Base-by-base conservation (phyloP, 2,888 invertebrate genomes). In the Lissonota sp. region DNA sequence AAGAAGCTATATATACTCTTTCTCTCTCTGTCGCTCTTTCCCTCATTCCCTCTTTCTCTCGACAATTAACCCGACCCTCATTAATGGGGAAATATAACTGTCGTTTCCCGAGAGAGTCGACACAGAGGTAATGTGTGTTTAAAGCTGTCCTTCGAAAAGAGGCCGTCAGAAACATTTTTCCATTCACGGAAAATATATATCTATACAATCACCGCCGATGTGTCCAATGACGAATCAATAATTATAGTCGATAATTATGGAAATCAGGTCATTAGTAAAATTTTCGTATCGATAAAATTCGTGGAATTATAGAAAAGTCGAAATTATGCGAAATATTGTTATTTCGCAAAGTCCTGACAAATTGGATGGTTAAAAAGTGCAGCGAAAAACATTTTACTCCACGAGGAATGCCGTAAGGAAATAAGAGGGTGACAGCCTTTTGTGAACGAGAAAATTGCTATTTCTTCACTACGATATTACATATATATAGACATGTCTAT, bases 401-500 rank as follows among this genome's bases (percentile, higher is more conserved):
- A 26, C 26, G 26, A 26, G 26, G 26, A 26, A 26, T 26, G 26
- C 26, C 26, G 26, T 26, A 26, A 26, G 26, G 26, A 53, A 14
- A 55, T 8, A 55, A 7, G 7, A 7, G 37, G 10, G 10, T 37
- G 8, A 75, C 58, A 58, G 66, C 51, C 53, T 49, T 75, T 75
- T 62, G 75, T 67, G 53, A 69, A 69, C 69, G 53, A 69, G 80
- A 73, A 76, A 80, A 80, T 77, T 77, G 77, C 73, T 40, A 44
- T 16, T 42, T 69, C 57, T 7, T 57, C 39, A 37, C n/a, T 26
- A n/a, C n/a, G 14, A 53, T 12, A 53, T 53, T 14, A 53, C 14
- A 53, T 53, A 14, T 16, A 53, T 53, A 16, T 16, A 49, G 10
- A 49, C 7, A 12, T 49, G 12, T 5, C 10, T 49, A 49, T 49